phyloP scores from a whole-genome alignment of 2,113 vertebrate species.

The Cheirogaleus medius region DNA sequence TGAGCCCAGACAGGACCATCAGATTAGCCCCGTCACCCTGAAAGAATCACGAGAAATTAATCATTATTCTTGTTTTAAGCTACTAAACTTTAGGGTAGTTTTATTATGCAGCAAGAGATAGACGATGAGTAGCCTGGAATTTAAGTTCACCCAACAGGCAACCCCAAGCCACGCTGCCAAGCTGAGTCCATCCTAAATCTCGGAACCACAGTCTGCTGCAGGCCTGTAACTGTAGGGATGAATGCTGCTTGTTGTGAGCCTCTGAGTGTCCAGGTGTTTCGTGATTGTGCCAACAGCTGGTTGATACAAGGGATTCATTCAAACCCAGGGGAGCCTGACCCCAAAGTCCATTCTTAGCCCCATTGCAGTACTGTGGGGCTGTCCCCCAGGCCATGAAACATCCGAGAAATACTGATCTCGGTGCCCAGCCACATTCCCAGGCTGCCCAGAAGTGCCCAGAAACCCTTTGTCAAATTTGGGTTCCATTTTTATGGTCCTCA shows the following conservation, averaged over 20 bases:
- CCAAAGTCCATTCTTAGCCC: neutral
- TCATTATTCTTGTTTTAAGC: neutral
- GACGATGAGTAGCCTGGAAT: neutral
- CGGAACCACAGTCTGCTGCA: neutral
- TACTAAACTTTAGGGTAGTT: neutral
- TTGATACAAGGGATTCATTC: neutral
- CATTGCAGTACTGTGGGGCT: neutral
- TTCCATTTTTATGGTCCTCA: neutral
- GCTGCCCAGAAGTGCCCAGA: neutral
- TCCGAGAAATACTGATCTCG: neutral
- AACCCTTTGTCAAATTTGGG: neutral
- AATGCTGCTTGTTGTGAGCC: neutral
- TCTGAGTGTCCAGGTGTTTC: accelerated
- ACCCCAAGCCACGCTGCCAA: neutral
- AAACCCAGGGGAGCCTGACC: neutral
- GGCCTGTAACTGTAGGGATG: too few species aligned
- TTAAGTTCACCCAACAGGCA: neutral
- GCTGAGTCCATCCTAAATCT: neutral
- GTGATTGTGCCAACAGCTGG: neutral
- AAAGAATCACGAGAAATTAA: neutral
- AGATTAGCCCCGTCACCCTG: neutral
- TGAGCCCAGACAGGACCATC: neutral
- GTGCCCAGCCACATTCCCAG: neutral
- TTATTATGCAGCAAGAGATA: neutral
- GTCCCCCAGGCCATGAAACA: neutral